phyloP scores from a whole-genome alignment of 2,888 invertebrate genomes.

The Philaethria dido region DNA sequence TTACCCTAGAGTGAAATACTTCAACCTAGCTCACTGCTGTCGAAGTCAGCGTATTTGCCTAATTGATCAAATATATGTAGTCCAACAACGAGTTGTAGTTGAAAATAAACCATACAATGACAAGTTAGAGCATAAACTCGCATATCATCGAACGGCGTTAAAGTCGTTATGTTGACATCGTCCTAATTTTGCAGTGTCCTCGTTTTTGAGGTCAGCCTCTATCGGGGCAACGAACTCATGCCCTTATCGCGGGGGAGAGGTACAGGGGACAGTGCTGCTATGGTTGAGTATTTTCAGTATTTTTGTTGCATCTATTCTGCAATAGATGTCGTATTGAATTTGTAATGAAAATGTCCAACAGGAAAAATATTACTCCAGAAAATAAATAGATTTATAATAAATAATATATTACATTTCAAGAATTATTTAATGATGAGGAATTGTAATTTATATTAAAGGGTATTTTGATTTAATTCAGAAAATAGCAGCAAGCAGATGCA shows the following conservation, averaged over 20 bases:
- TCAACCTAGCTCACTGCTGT: conserved; percentile 72
- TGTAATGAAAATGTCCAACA: not conserved
- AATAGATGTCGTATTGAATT: conserved; percentile 66
- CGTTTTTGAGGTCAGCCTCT: conserved; percentile 88
- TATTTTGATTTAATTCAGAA: not conserved
- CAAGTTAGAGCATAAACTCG: conserved; percentile 61
- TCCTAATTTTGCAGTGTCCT: conserved; percentile 87
- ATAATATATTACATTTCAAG: not conserved
- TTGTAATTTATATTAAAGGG: not conserved
- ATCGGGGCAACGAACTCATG: conserved; percentile 83
- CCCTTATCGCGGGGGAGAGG: conserved; percentile 78
- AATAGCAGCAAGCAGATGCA: not conserved
- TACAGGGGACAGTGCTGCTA: conserved; percentile 57
- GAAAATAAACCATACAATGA: conserved; percentile 54
- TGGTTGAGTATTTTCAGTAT: conserved; percentile 52
- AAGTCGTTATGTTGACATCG: conserved; percentile 82
- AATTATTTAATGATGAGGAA: not conserved
- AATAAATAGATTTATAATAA: not conserved
- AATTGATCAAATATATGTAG: conserved; percentile 83
- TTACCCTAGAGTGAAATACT: conserved; percentile 73
- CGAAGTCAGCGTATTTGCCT: conserved; percentile 82
- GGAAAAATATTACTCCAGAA: not conserved
- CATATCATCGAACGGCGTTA: conserved; percentile 63
- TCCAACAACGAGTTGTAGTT: conserved; percentile 54
- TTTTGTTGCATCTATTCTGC: conserved; percentile 60